These are phyloP conservation scores for Sinhomidia bicolor DNA, from an alignment of 2,888 invertebrate species.

Conservation along the genomic window DNA sequence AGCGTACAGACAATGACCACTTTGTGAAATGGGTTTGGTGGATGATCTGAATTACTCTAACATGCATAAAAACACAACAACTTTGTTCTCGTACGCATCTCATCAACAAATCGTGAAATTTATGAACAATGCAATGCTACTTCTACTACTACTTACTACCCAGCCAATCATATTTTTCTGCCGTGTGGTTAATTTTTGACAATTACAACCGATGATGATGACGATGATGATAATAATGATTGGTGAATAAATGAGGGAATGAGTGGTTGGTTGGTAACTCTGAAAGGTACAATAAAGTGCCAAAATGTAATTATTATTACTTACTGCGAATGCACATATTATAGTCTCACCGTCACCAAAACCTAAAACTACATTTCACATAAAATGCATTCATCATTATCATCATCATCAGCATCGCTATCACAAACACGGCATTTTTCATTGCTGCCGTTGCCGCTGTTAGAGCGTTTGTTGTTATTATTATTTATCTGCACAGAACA, in stretches of 20 bases:
- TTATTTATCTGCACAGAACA: slow-evolving; percentile 52
- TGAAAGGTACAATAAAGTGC: slow-evolving; percentile 68
- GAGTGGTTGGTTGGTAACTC: too few species aligned
- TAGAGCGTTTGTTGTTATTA: not conserved
- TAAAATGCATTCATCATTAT: not conserved
- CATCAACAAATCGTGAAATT: slow-evolving; percentile 7
- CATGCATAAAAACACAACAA: too few species aligned
- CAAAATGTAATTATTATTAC: slow-evolving; percentile 67
- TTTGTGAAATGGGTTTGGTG: not conserved
- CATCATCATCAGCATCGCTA: not conserved
- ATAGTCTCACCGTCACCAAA: not conserved
- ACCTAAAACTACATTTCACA: not conserved
- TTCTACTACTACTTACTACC: not conserved
- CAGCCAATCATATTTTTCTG: not conserved
- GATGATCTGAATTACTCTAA: not conserved
- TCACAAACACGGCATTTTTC: not conserved
- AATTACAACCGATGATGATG: slow-evolving; percentile 13
- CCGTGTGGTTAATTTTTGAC: slow-evolving; percentile 44
- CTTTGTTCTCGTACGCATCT: not conserved
- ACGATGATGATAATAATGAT: slow-evolving; percentile 47
- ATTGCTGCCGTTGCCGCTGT: slow-evolving; percentile 48
- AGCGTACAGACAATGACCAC: not conserved
- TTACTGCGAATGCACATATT: slow-evolving; percentile 15
- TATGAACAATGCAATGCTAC: slow-evolving; percentile 4
- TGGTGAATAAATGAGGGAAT: slow-evolving; percentile 65